A percentile compares a stretch with the other conserved stretches of the same genome.
Conservation (phyloP, 2,888 invertebrate genomes). For the Ryuthela nishihirai region DNA sequence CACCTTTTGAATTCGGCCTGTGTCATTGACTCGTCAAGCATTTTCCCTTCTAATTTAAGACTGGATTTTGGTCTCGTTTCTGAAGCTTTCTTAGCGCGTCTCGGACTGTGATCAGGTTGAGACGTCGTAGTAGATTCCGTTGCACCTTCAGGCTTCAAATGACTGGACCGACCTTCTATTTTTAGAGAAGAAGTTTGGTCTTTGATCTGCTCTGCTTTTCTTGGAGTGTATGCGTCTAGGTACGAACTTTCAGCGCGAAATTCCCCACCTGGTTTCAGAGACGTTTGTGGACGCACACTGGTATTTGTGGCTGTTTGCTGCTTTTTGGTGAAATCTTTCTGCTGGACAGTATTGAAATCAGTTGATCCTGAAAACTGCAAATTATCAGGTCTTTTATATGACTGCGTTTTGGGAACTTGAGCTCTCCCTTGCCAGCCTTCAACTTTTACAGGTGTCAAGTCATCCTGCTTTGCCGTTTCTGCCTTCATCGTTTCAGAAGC, state of each 20-base stretch:
- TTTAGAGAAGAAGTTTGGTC: constrained; percentile 14
- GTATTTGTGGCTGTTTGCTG: constrained; percentile 1
- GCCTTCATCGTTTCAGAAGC: not conserved
- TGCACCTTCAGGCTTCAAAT: constrained; percentile 27
- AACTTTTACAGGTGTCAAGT: not conserved
- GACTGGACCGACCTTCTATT: too few relatives aligned
- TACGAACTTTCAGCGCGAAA: constrained; percentile 32
- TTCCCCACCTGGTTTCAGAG: constrained; percentile 33
- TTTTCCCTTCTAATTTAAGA: too few relatives aligned
- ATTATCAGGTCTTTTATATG: constrained; percentile 9
- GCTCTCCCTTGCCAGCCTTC: not conserved
- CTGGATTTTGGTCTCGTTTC: too few relatives aligned
- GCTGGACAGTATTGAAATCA: too few relatives aligned
- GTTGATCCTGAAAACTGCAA: too few relatives aligned
- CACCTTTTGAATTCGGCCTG: too few relatives aligned
- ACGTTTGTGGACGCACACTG: constrained; percentile 40
- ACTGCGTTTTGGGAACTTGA: not conserved
- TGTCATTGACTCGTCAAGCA: too few relatives aligned
- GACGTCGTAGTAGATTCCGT: constrained; percentile 26
- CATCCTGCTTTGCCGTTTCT: not conserved
- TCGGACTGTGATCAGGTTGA: too few relatives aligned
- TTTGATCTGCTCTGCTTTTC: constrained; percentile 9
- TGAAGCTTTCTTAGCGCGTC: too few relatives aligned
- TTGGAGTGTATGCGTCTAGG: constrained; percentile 11
- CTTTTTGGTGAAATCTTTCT: too few relatives aligned